Evolutionary conservation across 2,113 vertebrate species (phyloP), one percentile per base, ranked within the genome.

Genomic region (Saccopteryx leptura): DNA sequence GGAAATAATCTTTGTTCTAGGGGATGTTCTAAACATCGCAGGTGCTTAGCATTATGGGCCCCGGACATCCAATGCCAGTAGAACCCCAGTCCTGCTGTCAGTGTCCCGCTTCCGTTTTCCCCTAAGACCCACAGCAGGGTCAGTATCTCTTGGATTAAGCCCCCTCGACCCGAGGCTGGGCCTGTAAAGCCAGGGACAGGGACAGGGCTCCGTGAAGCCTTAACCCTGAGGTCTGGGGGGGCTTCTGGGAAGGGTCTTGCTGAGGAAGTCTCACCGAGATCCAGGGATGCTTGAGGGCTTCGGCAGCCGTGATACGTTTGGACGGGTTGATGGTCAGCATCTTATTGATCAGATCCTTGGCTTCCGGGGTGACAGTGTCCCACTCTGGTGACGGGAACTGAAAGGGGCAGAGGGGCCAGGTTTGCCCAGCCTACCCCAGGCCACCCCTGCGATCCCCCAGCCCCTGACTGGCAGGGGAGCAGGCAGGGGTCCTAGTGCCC

Each of bases 271-370:
- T 99, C 97, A 99, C 99, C 56, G 99, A 99, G 98, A 99, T 99
- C 99, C 99, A 99, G 68, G 99, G 99, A 91, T 99, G 99, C 95
- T 99, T 99, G 83, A 99, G 99, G 4, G 99, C 99, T 93, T 99
- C 99, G 0, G 99, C 99, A 0, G 99, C 99, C 0, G 99, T 99
- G 98, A 99, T 99, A 82, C 99, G 98, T 91, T 99, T 99, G 63
- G 99, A 98, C 0, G 99, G 99, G 83, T 99, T 99, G 97, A 99
- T 99, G 94, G 99, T 99, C 97, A 99, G 61, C 99, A 99, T 99
- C 98, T 99, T 99, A 90, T 99, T 99, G 95, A 99, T 99, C 78
- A 99, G 99, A 84, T 99, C 99, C 98, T 99, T 99, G 1, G 99
- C 99, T 98, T 99, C 99, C 0, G 99, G 99, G 31, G 99, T 99